A percentile compares a stretch with the other conserved stretches of the same genome.
Evolutionary conservation across 2,113 vertebrate species (phyloP).

Genomic region (Chaetodon trifascialis): DNA sequence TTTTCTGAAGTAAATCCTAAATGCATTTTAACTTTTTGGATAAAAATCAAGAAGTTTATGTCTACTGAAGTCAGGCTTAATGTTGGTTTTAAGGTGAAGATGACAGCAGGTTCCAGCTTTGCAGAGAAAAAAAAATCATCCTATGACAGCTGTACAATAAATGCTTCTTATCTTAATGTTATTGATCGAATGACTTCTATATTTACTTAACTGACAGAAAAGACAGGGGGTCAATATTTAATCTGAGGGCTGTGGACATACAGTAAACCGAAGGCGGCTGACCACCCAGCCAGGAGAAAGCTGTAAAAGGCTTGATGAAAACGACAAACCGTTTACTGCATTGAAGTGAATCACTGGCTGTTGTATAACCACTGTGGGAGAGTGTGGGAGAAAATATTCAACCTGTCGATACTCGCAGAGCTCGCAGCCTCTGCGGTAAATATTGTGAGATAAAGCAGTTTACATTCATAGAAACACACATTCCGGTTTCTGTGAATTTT

Average conservation of each 20-base stretch:
- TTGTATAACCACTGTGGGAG: not conserved
- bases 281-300: slow-evolving; percentile 2
- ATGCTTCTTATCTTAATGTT: slow-evolving; percentile 19
- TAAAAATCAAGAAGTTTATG: not conserved
- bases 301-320: slow-evolving; percentile 37
- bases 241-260: slow-evolving; percentile 18
- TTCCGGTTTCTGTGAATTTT: not conserved
- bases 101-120: not conserved
- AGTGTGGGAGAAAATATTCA: too few species aligned
- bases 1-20: too few species aligned
- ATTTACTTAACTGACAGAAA: slow-evolving; percentile 35
- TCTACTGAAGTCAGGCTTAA: not conserved
- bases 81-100: not conserved
- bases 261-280: slow-evolving; percentile 8
- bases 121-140: not conserved
- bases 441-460: not conserved
- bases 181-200: slow-evolving; percentile 39
- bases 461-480: not conserved
- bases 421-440: not conserved
- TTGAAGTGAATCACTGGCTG: not conserved
- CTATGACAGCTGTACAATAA: slow-evolving; percentile 4
- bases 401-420: too few species aligned
- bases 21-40: not conserved
- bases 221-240: slow-evolving; percentile 59
- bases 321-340: slow-evolving; percentile 20